phyloP scores from a whole-genome alignment of 2,113 vertebrate species.

The Isurus oxyrinchus region DNA sequence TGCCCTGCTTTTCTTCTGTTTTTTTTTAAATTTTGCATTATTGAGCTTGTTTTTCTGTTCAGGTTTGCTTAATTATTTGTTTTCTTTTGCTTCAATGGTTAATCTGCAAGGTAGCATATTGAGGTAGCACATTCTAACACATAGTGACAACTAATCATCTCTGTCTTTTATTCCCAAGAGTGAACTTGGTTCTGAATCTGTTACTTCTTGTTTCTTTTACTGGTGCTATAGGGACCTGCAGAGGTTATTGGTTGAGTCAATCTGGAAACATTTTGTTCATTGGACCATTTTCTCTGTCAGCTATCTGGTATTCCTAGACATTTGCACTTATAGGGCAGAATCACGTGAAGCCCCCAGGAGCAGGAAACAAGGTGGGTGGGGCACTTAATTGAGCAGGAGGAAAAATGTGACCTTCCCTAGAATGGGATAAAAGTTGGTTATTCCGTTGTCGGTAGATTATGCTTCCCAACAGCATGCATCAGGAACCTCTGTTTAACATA shows the following conservation, averaged over 20 bases:
- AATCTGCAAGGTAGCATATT: neutral
- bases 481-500: no score
- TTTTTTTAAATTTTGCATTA: neutral
- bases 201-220: neutral
- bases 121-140: neutral
- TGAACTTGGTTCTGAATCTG: neutral
- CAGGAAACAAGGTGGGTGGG: no score
- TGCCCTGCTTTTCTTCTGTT: neutral
- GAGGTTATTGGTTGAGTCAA: neutral
- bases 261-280: neutral
- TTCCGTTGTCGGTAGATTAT: no score
- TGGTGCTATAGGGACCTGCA: no score
- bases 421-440: no score
- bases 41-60: neutral
- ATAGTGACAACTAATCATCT: neutral
- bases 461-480: no score
- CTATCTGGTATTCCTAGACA: neutral
- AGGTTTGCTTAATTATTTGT: neutral
- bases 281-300: neutral
- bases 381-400: no score
- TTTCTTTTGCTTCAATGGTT: neutral
- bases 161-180: neutral
- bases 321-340: neutral
- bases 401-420: no score
- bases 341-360: no score